A percentile compares a stretch with the other conserved stretches of the same genome.
Conservation (phyloP, 2,797 vertebrate genomes). For the Zenarchopterus dispar region DNA sequence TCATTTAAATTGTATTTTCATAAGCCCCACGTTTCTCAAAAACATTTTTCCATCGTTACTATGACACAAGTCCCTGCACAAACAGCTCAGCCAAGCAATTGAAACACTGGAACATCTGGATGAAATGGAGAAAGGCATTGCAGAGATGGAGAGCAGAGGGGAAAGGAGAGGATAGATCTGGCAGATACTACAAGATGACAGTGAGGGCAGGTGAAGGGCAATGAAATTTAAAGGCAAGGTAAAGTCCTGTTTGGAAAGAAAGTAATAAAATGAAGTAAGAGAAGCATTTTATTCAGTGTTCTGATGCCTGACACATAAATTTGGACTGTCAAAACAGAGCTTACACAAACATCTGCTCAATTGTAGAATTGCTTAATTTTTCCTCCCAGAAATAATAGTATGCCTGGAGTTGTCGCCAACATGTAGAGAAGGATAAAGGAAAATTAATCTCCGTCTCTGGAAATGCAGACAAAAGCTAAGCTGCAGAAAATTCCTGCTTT, state of each 20-base stretch:
- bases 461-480: slow-evolving; percentile 7
- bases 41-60: slow-evolving; percentile 72
- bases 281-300: slow-evolving; percentile 1
- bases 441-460: slow-evolving; percentile 60
- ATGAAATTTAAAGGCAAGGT: slow-evolving; percentile 3
- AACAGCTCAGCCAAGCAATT: slow-evolving; percentile 64
- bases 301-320: slow-evolving; percentile 15
- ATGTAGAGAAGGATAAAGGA: slow-evolving; percentile 50
- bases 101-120: slow-evolving; percentile 69
- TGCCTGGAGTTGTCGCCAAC: slow-evolving; percentile 47
- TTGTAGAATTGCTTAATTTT: slow-evolving; percentile 35
- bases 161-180: slow-evolving; percentile 20
- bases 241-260: slow-evolving; percentile 12
- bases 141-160: slow-evolving; percentile 29
- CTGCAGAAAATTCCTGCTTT: slow-evolving; percentile 11
- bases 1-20: slow-evolving; percentile 45
- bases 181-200: slow-evolving; percentile 24
- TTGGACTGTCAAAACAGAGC: slow-evolving; percentile 27
- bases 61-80: slow-evolving; percentile 64
- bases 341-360: slow-evolving; percentile 21
- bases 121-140: slow-evolving; percentile 56
- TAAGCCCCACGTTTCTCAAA: slow-evolving; percentile 48
- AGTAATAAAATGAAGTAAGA: slow-evolving; percentile 8
- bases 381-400: slow-evolving; percentile 23
- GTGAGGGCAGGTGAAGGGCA: slow-evolving; percentile 45